Conservation (phyloP, 2,113 vertebrate species). For the Pithys albifrons region DNA sequence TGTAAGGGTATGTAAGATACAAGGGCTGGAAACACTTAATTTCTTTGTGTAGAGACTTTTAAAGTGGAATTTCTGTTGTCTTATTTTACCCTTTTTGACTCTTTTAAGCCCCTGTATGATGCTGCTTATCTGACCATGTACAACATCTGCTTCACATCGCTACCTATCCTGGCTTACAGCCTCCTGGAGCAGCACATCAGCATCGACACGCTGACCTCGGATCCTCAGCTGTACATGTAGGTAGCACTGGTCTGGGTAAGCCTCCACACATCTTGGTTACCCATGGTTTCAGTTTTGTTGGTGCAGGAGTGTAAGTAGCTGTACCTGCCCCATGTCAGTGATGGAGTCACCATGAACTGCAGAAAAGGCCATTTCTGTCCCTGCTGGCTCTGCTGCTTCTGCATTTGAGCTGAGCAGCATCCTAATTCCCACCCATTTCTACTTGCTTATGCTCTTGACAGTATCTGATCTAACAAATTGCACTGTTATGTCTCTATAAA, state of each 20-base stretch:
- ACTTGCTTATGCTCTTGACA: not conserved
- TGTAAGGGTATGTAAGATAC: fast-evolving
- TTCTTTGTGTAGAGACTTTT: not conserved
- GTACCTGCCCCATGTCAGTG: fast-evolving
- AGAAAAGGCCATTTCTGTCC: not conserved
- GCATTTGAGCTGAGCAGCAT: not conserved
- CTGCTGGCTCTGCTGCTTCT: not conserved
- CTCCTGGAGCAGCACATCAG: constrained; percentile 93
- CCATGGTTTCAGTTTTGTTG: fast-evolving
- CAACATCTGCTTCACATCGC: constrained; percentile 99
- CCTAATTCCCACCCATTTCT: not conserved
- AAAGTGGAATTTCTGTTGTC: not conserved
- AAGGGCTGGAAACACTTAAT: not conserved
- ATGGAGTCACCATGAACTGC: not conserved
- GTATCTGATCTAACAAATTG: not conserved
- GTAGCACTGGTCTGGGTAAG: not conserved
- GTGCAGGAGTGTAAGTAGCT: fast-evolving
- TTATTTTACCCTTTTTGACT: not conserved
- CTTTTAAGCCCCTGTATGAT: constrained; percentile 92
- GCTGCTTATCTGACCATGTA: constrained; percentile 99
- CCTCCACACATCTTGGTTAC: fast-evolving
- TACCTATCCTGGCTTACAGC: constrained; percentile 97
- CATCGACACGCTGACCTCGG: constrained; percentile 82
- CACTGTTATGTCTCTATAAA: not conserved
- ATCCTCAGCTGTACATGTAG: constrained; percentile 82